Evolutionary conservation across 2,113 vertebrate species (phyloP), one percentile per base, ranked within the genome.

Genomic region (Istiophorus platypterus): DNA sequence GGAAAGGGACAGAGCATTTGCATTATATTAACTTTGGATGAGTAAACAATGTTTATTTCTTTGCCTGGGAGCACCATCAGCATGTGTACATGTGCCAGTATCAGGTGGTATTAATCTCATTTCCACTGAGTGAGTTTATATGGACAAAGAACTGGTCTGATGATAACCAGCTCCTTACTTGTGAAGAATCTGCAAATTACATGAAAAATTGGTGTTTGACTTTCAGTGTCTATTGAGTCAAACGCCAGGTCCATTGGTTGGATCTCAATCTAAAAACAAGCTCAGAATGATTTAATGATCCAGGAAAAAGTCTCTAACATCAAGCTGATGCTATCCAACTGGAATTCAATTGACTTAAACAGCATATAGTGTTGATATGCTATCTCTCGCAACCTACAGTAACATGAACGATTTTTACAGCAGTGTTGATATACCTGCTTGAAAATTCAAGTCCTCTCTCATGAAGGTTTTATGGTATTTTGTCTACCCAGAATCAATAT

Each of bases 381-480:
- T 15, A 27, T 52, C 13, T 62, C 27, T 54, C 18, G 61, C 26
- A 58, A 37, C 22, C 17, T n/a, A 0, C 69, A 57, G 18, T 0
- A 4, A 26, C 58, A 78, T n/a, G 8, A 42, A 1, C 49, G 29
- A n/a, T 17, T 17, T 49, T 34, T 51, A 14, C 0, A 45, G 39
- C 42, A 37, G 52, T 14, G 1, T 10, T 12, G 18, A 42, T 47
- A 51, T 37, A 26, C 31, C 49, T 8, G 0, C 51, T 42, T 45
- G 2, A 11, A 63, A 61, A 61, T 31, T 2, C 3, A 66, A 63
- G n/a, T 15, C 67, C 20, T 24, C 22, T 70, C 76, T 71, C 72
- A 54, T 73, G 13, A 72, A 61, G 41, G n/a, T 72, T 71, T 76
- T 41, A 65, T 66, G 18, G 34, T 37, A 37, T 62, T 82, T 67